These are phyloP conservation scores for Atethmia centrago DNA, from an alignment of 2,888 invertebrate species.

Conservation along the genomic window DNA sequence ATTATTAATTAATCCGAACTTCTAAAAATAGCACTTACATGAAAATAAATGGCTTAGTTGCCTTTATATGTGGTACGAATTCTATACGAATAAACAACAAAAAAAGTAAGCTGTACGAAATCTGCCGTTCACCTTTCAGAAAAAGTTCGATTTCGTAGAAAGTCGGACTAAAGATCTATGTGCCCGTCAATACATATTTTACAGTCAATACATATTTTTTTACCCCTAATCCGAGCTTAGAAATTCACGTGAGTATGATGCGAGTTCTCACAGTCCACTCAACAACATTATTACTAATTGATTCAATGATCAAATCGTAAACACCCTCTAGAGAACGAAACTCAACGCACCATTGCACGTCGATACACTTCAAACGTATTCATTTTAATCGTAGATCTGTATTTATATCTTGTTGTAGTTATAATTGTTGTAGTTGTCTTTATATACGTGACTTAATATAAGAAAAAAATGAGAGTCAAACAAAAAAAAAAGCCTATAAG, in stretches of 20 bases:
- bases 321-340: conserved; percentile 19
- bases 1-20: too few relatives aligned
- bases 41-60: too few relatives aligned
- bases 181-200: not conserved
- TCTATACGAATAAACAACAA: too few relatives aligned
- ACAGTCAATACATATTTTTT: not conserved
- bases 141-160: too few relatives aligned
- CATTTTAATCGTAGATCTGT: conserved; percentile 6
- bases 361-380: conserved; percentile 42
- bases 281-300: conserved; percentile 34
- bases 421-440: too few relatives aligned
- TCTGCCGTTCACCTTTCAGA: not conserved
- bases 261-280: conserved; percentile 31
- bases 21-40: too few relatives aligned
- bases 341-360: conserved; percentile 26
- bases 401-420: conserved; percentile 6
- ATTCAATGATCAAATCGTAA: conserved; percentile 48
- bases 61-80: too few relatives aligned
- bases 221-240: not conserved
- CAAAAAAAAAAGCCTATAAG: too few relatives aligned
- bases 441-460: too few relatives aligned
- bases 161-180: not conserved
- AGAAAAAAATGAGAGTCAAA: too few relatives aligned
- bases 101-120: too few relatives aligned
- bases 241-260: conserved; percentile 5